Conservation (phyloP, 1,140 invertebrate genomes). For the Pomacea maculata region DNA sequence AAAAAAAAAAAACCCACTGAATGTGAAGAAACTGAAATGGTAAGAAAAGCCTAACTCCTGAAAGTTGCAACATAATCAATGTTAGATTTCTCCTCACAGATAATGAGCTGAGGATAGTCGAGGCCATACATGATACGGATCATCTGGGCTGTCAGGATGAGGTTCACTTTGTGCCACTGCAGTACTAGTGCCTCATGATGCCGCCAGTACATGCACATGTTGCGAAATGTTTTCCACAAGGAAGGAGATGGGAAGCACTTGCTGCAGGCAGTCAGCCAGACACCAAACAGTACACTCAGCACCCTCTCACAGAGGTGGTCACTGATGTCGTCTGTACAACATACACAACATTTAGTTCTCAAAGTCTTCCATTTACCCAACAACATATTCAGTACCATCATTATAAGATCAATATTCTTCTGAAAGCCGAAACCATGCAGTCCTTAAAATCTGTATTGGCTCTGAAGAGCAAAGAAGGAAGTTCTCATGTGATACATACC, state of each 20-base stretch:
- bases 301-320: constrained; percentile 95
- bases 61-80: too few relatives aligned
- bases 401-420: too few relatives aligned
- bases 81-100: constrained; percentile 61
- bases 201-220: constrained; percentile 91
- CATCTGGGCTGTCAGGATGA: constrained; percentile 85
- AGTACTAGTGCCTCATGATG: constrained; percentile 88
- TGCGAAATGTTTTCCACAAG: constrained; percentile 93
- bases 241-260: constrained; percentile 92
- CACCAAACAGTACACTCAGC: constrained; percentile 89
- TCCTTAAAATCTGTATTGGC: too few relatives aligned
- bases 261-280: constrained; percentile 92
- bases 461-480: too few relatives aligned
- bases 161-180: constrained; percentile 94
- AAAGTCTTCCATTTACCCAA: too few relatives aligned
- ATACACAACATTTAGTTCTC: neutral
- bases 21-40: too few relatives aligned
- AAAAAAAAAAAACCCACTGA: too few relatives aligned
- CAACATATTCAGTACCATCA: too few relatives aligned
- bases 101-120: constrained; percentile 81
- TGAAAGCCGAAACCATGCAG: too few relatives aligned
- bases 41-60: too few relatives aligned
- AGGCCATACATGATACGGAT: constrained; percentile 90
- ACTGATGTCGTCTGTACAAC: constrained; percentile 82
- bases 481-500: too few relatives aligned